Percentiles rank a stretch among this genome's conserved stretches.
These are phyloP conservation scores for Lottia scabra DNA, from an alignment of 2,888 invertebrate species.

Conservation along the genomic window DNA sequence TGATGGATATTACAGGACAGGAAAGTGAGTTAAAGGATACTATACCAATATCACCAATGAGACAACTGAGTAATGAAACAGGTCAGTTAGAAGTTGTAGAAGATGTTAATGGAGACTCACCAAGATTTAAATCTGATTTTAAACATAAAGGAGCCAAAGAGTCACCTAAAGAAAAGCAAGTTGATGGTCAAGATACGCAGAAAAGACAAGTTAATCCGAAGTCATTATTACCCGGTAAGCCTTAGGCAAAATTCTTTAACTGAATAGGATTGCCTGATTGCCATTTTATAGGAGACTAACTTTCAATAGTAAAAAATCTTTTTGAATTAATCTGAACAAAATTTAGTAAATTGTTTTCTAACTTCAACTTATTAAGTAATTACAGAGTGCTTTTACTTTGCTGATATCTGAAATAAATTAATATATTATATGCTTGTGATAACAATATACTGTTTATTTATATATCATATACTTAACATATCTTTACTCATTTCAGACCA, in stretches of 20 bases:
- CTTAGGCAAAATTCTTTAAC: not conserved
- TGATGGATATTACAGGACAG: constrained; percentile 36
- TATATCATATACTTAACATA: too few species aligned
- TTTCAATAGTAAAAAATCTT: not conserved
- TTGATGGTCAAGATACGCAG: not conserved
- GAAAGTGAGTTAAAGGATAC: constrained; percentile 47
- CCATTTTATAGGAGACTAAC: not conserved
- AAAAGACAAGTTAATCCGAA: constrained; percentile 10
- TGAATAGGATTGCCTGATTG: not conserved
- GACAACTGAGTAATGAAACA: constrained; percentile 42
- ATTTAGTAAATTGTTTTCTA: too few species aligned
- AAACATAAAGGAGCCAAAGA: not conserved
- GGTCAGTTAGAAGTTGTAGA: constrained; percentile 41
- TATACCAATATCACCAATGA: constrained; percentile 50
- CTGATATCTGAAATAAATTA: too few species aligned
- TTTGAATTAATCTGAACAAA: too few species aligned
- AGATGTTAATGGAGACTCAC: not conserved
- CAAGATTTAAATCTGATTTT: not conserved
- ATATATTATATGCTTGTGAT: too few species aligned
- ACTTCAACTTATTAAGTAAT: too few species aligned
- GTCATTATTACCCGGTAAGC: not conserved
- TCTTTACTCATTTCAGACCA: constrained; percentile 32
- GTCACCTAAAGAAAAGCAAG: constrained; percentile 18
- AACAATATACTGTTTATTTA: too few species aligned
- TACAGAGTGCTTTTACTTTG: too few species aligned